A percentile compares a stretch with the other conserved stretches of the same genome.
phyloP scores from a whole-genome alignment of 2,113 vertebrate species.

The Oncorhynchus keta region DNA sequence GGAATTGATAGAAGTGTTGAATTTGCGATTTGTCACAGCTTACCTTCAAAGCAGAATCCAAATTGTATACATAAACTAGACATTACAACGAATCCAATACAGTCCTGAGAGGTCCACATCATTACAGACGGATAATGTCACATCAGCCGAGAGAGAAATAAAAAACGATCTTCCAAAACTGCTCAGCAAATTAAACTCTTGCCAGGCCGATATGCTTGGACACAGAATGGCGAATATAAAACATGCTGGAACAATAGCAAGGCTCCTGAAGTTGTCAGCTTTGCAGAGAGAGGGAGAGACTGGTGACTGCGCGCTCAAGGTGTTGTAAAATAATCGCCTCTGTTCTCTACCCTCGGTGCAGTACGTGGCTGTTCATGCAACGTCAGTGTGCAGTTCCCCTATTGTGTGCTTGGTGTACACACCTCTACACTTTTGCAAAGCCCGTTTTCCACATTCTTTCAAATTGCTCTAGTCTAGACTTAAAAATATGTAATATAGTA shows the following conservation, averaged over 20 bases:
- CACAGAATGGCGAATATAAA: constrained; percentile 42
- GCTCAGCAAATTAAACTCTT: constrained; percentile 49
- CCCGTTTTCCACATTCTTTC: not conserved
- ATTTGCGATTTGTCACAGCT: constrained; percentile 26
- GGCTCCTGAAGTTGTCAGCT: constrained; percentile 33
- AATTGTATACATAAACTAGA: constrained; percentile 72
- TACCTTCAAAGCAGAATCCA: constrained; percentile 76
- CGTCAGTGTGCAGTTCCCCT: constrained; percentile 40
- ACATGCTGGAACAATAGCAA: constrained; percentile 64
- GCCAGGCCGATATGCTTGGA: constrained; percentile 36
- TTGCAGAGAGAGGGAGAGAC: constrained; percentile 27
- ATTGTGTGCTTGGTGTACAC: constrained; percentile 19
- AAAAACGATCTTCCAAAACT: constrained; percentile 36
- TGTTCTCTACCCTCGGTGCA: constrained; percentile 22
- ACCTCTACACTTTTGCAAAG: not conserved
- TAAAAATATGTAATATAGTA: too few relatives aligned
- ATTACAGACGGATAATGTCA: constrained; percentile 56
- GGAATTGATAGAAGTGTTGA: not conserved
- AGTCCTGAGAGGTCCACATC: constrained; percentile 78
- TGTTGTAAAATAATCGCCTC: constrained; percentile 40
- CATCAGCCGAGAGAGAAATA: constrained; percentile 32
- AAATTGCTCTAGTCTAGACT: not conserved
- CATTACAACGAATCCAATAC: constrained; percentile 76
- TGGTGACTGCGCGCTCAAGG: constrained; percentile 52
- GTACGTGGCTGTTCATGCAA: constrained; percentile 39